These are phyloP conservation scores for Strix uralensis DNA, from an alignment of 2,113 vertebrate genomes.

Conservation along the genomic window DNA sequence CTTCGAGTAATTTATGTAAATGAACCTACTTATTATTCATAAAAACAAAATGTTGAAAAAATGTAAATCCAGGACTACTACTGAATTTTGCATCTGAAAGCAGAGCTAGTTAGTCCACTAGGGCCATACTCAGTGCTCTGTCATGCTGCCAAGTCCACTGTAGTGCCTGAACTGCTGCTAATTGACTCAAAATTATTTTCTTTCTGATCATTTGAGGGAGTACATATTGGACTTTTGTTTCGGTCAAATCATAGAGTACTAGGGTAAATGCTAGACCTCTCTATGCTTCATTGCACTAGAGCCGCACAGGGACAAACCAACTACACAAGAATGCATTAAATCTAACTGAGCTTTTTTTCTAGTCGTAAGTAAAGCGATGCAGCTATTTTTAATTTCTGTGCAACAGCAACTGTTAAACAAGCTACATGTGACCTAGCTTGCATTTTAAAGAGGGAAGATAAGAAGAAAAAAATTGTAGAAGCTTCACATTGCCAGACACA, in stretches of 20 bases:
- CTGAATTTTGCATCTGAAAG: not conserved
- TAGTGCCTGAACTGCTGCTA: not conserved
- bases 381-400: slow-evolving; percentile 18
- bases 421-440: not conserved
- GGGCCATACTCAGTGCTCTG: not conserved
- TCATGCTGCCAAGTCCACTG: not conserved
- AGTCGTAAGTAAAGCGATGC: not conserved
- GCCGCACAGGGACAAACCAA: not conserved
- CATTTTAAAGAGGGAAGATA: not conserved
- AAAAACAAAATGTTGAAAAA: not conserved
- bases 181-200: not conserved
- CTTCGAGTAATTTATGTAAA: slow-evolving; percentile 46
- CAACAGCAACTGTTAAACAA: slow-evolving; percentile 22
- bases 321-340: not conserved
- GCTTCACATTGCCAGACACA: not conserved
- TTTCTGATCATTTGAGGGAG: not conserved
- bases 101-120: not conserved
- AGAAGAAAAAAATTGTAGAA: not conserved
- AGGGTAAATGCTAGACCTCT: not conserved
- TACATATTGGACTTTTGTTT: not conserved
- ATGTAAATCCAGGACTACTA: not conserved
- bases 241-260: not conserved
- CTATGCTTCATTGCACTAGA: not conserved
- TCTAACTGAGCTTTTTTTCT: not conserved
- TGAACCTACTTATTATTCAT: not conserved